Evolutionary conservation across 2,113 vertebrate genomes (phyloP).

Genomic region (Pardalotus punctatus): DNA sequence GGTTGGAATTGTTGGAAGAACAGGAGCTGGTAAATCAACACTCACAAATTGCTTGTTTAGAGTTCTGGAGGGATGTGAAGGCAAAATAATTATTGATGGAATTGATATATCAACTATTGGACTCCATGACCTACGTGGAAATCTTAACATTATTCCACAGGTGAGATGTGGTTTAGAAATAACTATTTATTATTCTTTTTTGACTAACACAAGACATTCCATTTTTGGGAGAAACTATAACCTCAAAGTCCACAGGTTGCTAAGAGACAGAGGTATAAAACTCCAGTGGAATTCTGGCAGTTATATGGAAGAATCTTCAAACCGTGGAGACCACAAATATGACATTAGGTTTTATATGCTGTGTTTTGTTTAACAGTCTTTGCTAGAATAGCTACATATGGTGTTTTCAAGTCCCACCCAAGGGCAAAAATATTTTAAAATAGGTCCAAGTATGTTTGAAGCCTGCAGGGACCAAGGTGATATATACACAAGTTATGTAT

Average conservation of each 20-base stretch:
- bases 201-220: neutral
- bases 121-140: conserved; percentile 64
- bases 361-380: neutral
- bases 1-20: conserved; percentile 70
- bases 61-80: conserved; percentile 59
- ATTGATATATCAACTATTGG: conserved; percentile 66
- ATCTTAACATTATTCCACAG: conserved; percentile 72
- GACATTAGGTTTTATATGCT: neutral
- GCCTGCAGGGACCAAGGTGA: neutral
- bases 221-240: neutral
- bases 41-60: conserved; percentile 69
- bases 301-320: neutral
- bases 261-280: neutral
- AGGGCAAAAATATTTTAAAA: neutral
- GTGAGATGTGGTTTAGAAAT: neutral
- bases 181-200: neutral
- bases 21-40: conserved; percentile 64
- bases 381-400: neutral
- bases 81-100: conserved; percentile 69
- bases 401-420: neutral
- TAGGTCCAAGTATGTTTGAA: neutral
- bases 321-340: neutral
- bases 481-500: neutral
- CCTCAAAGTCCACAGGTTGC: neutral
- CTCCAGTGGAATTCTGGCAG: neutral